Percentiles rank a stretch among this genome's conserved stretches.
Conservation (phyloP, 1,140 invertebrate genomes). For the Sitodiplosis mosellana region DNA sequence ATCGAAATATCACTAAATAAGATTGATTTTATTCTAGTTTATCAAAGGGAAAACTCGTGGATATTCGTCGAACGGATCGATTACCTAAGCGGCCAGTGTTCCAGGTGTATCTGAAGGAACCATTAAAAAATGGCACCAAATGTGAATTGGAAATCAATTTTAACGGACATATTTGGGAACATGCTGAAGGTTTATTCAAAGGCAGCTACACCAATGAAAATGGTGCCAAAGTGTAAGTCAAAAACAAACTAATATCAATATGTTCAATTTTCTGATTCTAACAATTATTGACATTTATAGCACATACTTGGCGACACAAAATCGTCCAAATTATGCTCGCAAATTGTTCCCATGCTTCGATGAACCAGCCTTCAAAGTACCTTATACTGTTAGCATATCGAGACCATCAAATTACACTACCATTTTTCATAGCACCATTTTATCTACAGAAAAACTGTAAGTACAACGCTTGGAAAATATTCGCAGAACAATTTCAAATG, state of each 20-base stretch:
- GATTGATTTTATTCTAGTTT: neutral
- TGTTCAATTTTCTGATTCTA: neutral
- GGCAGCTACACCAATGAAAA: conserved; percentile 32
- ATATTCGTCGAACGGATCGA: conserved; percentile 14
- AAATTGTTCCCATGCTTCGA: conserved; percentile 86
- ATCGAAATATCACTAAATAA: neutral
- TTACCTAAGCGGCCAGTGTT: conserved; percentile 33
- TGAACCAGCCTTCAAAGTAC: conserved; percentile 66
- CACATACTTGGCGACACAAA: conserved; percentile 45
- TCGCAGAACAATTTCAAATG: no score
- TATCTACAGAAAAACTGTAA: conserved; percentile 38
- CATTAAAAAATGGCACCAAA: conserved; percentile 26
- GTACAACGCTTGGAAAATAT: no score
- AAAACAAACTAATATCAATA: no score
- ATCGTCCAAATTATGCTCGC: conserved; percentile 65
- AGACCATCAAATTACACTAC: conserved; percentile 37
- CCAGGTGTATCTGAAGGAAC: conserved; percentile 31
- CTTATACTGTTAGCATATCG: conserved; percentile 42
- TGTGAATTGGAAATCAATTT: conserved; percentile 37
- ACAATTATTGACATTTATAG: no score
- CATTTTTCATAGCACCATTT: conserved; percentile 41
- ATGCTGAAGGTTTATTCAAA: conserved; percentile 39
- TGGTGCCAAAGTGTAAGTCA: conserved; percentile 28
- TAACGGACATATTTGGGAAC: conserved; percentile 33
- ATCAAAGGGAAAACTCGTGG: conserved; percentile 2